Percentiles rank a stretch among this genome's conserved stretches.
These are phyloP conservation scores for Paedocypris micromegethes DNA, from an alignment of 2,797 vertebrate genomes.

Conservation along the genomic window DNA sequence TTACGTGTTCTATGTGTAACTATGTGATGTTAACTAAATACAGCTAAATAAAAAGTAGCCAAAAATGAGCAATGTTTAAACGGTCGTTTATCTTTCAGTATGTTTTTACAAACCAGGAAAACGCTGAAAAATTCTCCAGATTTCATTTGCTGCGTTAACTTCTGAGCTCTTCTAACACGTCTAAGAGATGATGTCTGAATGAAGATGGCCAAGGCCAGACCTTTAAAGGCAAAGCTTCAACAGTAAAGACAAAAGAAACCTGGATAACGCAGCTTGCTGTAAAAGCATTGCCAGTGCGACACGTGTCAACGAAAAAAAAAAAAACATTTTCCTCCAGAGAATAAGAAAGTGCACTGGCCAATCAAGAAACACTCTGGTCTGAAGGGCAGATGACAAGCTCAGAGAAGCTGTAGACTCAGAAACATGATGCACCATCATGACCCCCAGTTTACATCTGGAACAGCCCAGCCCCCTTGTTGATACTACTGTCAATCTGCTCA, in stretches of 20 bases:
- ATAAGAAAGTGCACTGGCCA: constrained; percentile 31
- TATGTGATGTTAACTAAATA: too few relatives aligned
- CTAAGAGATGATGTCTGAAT: constrained; percentile 10
- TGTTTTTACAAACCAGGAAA: background rate
- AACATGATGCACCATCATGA: constrained; percentile 8
- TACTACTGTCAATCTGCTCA: constrained; percentile 5
- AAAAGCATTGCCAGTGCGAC: constrained; percentile 17
- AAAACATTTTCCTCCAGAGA: constrained; percentile 26
- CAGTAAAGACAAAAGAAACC: constrained; percentile 18
- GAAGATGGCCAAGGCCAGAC: constrained; percentile 5
- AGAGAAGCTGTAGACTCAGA: background rate
- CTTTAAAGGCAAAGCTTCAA: background rate
- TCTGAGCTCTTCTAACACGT: background rate
- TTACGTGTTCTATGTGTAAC: too few relatives aligned
- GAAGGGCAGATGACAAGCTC: constrained; percentile 13
- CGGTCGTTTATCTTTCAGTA: background rate
- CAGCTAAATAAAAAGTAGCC: too few relatives aligned
- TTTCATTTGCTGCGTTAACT: background rate
- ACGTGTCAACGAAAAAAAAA: background rate
- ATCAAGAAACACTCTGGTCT: background rate
- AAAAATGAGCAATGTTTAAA: too few relatives aligned
- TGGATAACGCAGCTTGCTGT: background rate
- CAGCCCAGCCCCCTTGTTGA: background rate
- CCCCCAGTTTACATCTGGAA: too few relatives aligned
- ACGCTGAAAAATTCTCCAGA: background rate